phyloP scores from a whole-genome alignment of 2,888 invertebrate species.

The Octonoba sinensis region DNA sequence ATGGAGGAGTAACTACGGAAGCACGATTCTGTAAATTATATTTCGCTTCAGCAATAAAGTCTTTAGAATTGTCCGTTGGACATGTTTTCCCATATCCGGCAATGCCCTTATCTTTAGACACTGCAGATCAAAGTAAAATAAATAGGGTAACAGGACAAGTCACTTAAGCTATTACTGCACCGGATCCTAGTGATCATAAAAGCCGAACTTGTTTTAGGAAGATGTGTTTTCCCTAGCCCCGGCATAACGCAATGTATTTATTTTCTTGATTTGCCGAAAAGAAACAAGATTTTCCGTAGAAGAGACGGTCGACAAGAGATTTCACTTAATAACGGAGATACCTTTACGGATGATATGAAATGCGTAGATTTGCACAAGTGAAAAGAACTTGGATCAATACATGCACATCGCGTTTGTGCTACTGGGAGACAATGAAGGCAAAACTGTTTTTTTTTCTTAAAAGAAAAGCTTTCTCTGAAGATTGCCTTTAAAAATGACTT shows the following conservation, averaged over 20 bases:
- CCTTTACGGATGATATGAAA: slow-evolving; percentile 17
- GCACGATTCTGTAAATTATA: slow-evolving; percentile 24
- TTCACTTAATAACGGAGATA: slow-evolving; percentile 44
- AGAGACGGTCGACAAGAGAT: slow-evolving; percentile 42
- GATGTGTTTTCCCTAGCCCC: slow-evolving; percentile 42
- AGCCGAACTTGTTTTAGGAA: slow-evolving; percentile 50
- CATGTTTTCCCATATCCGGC: slow-evolving; percentile 30
- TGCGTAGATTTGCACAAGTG: slow-evolving; percentile 1
- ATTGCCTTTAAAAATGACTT: background rate
- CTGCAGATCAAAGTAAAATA: slow-evolving; percentile 56
- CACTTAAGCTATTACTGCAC: slow-evolving; percentile 57
- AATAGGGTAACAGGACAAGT: slow-evolving; percentile 57
- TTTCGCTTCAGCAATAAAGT: slow-evolving; percentile 24
- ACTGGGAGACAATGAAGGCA: too few species aligned
- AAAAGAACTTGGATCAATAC: slow-evolving; percentile 10
- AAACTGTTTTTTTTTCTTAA: background rate
- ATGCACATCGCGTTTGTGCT: background rate
- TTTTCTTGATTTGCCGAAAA: slow-evolving; percentile 47
- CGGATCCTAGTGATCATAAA: slow-evolving; percentile 45
- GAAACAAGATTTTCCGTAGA: slow-evolving; percentile 8
- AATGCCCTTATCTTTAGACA: slow-evolving; percentile 30
- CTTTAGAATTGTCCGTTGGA: slow-evolving; percentile 24
- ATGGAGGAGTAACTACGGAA: too few species aligned
- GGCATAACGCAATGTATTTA: slow-evolving; percentile 50
- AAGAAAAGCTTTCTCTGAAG: background rate